Evolutionary conservation across 2,113 vertebrate genomes (phyloP).

Genomic region (Haemorhous mexicanus): DNA sequence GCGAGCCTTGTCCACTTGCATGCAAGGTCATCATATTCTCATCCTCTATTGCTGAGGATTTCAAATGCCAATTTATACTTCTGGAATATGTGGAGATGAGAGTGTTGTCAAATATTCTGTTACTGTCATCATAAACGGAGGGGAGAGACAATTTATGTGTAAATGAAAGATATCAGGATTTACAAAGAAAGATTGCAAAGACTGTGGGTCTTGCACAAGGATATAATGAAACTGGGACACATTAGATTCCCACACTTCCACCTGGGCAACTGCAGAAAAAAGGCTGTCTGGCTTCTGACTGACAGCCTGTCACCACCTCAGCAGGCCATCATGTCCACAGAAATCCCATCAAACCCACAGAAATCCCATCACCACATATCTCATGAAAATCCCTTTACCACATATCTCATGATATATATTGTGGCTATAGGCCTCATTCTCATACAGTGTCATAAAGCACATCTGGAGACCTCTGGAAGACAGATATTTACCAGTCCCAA

Average conservation of each 20-base stretch:
- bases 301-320: neutral
- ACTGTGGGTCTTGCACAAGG: neutral
- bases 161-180: neutral
- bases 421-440: neutral
- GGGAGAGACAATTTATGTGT: neutral
- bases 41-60: fast-evolving
- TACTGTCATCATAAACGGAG: neutral
- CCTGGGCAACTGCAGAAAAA: fast-evolving
- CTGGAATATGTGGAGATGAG: neutral
- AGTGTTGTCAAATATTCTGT: neutral
- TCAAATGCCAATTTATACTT: neutral
- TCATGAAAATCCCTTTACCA: neutral
- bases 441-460: neutral
- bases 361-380: neutral
- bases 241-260: neutral
- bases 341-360: fast-evolving
- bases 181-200: neutral
- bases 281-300: neutral
- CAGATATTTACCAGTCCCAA: neutral
- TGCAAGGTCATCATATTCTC: neutral
- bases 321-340: neutral
- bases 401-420: fast-evolving
- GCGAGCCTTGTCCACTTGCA: fast-evolving
- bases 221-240: fast-evolving
- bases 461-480: neutral